A percentile compares a stretch with the other conserved stretches of the same genome.
These are phyloP conservation scores for Strigamia transsilvanica DNA, from an alignment of 2,888 invertebrate species.

Conservation along the genomic window DNA sequence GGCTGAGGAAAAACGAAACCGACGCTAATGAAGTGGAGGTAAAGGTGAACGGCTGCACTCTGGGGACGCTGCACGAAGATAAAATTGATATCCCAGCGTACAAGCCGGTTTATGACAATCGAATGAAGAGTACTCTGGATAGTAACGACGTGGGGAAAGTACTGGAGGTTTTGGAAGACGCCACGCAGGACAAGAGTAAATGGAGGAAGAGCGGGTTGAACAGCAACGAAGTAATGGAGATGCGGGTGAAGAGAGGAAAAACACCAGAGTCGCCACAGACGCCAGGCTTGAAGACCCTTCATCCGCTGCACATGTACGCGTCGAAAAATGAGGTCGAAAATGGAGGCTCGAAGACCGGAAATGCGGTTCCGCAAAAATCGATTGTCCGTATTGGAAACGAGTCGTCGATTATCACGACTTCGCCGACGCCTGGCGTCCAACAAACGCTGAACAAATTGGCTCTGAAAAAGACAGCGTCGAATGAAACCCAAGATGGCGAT, in stretches of 20 bases:
- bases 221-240: slow-evolving; percentile 69
- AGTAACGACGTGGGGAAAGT: slow-evolving; percentile 55
- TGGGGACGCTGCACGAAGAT: slow-evolving; percentile 55
- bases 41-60: background rate
- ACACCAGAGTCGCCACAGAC: slow-evolving; percentile 9
- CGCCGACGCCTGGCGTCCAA: background rate
- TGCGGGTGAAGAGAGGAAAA: slow-evolving; percentile 19
- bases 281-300: background rate
- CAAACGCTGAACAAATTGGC: slow-evolving; percentile 27
- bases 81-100: slow-evolving; percentile 27
- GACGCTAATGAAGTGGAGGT: background rate
- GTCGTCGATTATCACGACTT: background rate
- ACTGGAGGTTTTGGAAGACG: slow-evolving; percentile 55
- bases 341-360: background rate
- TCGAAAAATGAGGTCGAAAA: background rate
- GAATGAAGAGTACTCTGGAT: slow-evolving; percentile 53
- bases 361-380: background rate
- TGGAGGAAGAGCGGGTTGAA: slow-evolving; percentile 74
- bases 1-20: slow-evolving; percentile 31
- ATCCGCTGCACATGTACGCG: slow-evolving; percentile 12
- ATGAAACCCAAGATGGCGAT: slow-evolving; percentile 50
- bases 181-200: slow-evolving; percentile 77
- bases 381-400: slow-evolving; percentile 6
- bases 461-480: background rate
- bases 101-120: slow-evolving; percentile 54